These are phyloP conservation scores for Synodontis membranacea DNA, from an alignment of 2,113 vertebrate species.

Conservation along the genomic window DNA sequence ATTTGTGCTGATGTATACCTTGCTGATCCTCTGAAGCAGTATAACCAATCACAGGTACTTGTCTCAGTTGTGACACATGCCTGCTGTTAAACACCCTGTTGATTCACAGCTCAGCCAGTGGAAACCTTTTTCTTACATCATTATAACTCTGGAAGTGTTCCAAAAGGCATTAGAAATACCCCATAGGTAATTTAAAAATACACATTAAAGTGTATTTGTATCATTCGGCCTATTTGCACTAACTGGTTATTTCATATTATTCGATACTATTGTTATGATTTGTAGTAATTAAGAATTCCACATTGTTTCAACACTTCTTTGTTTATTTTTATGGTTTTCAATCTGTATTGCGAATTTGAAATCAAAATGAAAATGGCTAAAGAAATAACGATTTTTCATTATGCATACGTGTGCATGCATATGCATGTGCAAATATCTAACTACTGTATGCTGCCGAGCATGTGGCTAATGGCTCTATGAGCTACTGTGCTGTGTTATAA, in stretches of 20 bases:
- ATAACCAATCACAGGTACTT: not conserved
- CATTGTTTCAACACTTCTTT: not conserved
- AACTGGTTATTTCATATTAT: not conserved
- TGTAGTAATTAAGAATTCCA: not conserved
- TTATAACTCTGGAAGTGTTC: not conserved
- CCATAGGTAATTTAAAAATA: not conserved
- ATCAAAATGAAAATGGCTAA: not conserved
- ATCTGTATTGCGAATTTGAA: not conserved
- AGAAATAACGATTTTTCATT: constrained; percentile 1
- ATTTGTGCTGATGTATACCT: not conserved
- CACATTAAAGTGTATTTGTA: not conserved
- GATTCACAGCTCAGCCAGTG: not conserved
- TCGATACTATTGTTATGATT: not conserved
- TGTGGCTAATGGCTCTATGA: constrained; percentile 1
- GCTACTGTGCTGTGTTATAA: constrained; percentile 15
- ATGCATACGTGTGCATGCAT: no score
- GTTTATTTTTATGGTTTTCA: not conserved
- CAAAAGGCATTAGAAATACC: not conserved
- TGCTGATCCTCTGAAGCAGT: not conserved
- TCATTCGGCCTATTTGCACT: not conserved
- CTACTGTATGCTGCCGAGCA: not conserved
- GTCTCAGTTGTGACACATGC: not conserved
- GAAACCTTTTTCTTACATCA: not conserved
- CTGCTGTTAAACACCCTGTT: not conserved
- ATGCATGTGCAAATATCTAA: constrained; percentile 1